phyloP scores from a whole-genome alignment of 2,113 vertebrate species.

The Dasyurus viverrinus region DNA sequence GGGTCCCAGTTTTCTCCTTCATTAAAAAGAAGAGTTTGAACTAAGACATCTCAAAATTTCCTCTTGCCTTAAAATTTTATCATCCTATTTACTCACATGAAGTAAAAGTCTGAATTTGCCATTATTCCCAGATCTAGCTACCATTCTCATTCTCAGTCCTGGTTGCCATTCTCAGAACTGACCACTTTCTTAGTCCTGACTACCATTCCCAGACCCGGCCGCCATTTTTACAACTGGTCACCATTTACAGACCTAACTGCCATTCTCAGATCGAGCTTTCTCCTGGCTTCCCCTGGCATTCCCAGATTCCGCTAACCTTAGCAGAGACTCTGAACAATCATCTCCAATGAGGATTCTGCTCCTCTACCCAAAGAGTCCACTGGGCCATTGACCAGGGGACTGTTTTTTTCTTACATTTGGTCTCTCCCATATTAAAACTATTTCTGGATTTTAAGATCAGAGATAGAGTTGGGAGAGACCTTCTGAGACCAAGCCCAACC shows the following conservation, averaged over 20 bases:
- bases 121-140: not conserved
- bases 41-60: no score
- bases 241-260: no score
- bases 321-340: not conserved
- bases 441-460: not conserved
- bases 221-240: not conserved
- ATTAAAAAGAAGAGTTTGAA: not conserved
- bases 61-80: not conserved
- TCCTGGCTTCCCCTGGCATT: not conserved
- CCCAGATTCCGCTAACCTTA: not conserved
- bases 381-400: not conserved
- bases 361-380: not conserved
- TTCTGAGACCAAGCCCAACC: not conserved
- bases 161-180: not conserved
- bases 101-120: not conserved
- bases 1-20: not conserved
- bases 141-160: no score
- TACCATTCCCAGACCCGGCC: not conserved
- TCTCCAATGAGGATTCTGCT: not conserved
- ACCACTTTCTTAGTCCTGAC: no score
- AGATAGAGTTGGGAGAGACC: not conserved
- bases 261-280: not conserved
- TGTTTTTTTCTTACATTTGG: not conserved
- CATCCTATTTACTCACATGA: not conserved
- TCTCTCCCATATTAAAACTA: not conserved